Base-by-base conservation (phyloP, 1,140 invertebrate genomes). In the Lepidurus couesii region DNA sequence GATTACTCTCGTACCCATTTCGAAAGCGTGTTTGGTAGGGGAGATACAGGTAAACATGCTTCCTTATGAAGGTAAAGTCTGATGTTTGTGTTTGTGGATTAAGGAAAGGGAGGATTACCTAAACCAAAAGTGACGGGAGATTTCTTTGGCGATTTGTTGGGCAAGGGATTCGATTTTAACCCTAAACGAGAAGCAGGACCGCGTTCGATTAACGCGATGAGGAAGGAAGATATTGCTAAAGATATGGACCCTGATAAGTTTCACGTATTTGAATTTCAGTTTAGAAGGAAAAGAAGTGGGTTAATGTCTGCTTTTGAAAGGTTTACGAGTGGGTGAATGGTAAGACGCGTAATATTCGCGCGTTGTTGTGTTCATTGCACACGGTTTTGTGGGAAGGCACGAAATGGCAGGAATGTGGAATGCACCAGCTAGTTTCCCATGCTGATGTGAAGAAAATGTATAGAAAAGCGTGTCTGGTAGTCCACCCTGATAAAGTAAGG, bases 401-500 rank as follows among this genome's bases (percentile, higher is more conserved):
- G 75, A 92, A 93, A 80, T 99, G 97, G 97, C 89, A 91, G 80
- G 92, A 92, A 80, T 92, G 92, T 81, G 93, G 97, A 81, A 99
- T 99, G 95, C 91, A 95, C 83, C 93, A 97, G 79, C 87, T 99
- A 34, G 93, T 99, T 0, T 90, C 92, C 0, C 86, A 93, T 8
- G 91, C 91, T 4, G 95, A 99, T 85, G 97, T 99, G 13, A 99
- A 99, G 85, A 98, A 98, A 84, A 90, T 91, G 47, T 99, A 99
- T 85, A 88, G 96, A 53, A 95, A 94, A 84, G 98, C 98, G 26
- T 98, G 97, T 82, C 88, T 99, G 13, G 93, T 95, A 75, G 95
- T 98, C 44, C 98, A 99, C 89, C 98, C 98, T 0, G 98, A 99
- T 84, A 99, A 99, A 44, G 96, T 97, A 87, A 84, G 73, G 10